phyloP scores from a whole-genome alignment of 2,888 invertebrate genomes.

The Hedychridium roseum region DNA sequence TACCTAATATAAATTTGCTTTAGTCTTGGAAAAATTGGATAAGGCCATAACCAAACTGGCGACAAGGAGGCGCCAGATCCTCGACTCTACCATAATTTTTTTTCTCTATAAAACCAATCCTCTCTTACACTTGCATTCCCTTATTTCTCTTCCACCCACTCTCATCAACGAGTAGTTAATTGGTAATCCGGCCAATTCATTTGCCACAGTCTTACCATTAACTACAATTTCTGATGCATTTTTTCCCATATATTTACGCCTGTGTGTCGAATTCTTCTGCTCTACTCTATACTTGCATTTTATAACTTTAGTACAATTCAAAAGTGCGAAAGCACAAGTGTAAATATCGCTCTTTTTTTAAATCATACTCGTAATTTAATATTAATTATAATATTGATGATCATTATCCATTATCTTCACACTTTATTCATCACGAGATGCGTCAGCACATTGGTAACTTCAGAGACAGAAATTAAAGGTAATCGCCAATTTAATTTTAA shows the following conservation, averaged over 20 bases:
- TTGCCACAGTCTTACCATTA: constrained; percentile 46
- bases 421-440: constrained; percentile 43
- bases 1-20: constrained; percentile 63
- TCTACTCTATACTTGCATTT: constrained; percentile 35
- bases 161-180: constrained; percentile 43
- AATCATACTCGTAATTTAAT: constrained; percentile 42
- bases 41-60: constrained; percentile 64
- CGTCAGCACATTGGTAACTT: constrained; percentile 42
- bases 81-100: constrained; percentile 45
- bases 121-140: constrained; percentile 39
- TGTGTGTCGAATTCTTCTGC: constrained; percentile 28
- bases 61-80: constrained; percentile 58
- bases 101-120: constrained; percentile 51
- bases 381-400: constrained; percentile 44
- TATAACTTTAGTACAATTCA: constrained; percentile 32
- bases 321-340: constrained; percentile 49
- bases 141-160: constrained; percentile 42
- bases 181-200: constrained; percentile 42
- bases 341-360: constrained; percentile 37
- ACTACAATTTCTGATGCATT: constrained; percentile 45
- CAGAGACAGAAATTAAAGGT: constrained; percentile 51
- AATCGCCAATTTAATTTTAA: neutral
- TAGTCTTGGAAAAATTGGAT: constrained; percentile 63
- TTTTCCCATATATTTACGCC: constrained; percentile 29
- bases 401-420: constrained; percentile 38